Percentiles rank a stretch among this genome's conserved stretches.
Evolutionary conservation across 2,797 vertebrate species (phyloP).

Genomic region (Ptychadena robeensis): DNA sequence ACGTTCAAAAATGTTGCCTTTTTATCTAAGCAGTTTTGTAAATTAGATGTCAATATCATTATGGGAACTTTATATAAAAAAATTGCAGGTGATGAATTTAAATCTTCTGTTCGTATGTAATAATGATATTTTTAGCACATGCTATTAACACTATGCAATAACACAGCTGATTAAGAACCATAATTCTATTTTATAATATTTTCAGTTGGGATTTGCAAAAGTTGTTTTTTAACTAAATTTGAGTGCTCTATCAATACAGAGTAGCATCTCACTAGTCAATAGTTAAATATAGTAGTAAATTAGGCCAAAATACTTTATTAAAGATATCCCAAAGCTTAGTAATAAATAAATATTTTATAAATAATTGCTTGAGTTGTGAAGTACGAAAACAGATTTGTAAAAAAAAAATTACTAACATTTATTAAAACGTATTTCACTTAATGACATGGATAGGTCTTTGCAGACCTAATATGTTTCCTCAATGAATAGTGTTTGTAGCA

Average conservation of each 20-base stretch:
- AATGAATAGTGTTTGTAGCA: constrained; percentile 87
- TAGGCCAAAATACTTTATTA: background rate
- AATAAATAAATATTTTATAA: background rate
- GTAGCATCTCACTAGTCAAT: background rate
- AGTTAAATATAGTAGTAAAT: background rate
- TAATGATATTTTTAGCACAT: too few relatives aligned
- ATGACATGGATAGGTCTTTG: background rate
- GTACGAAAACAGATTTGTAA: too few relatives aligned
- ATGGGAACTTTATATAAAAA: too few relatives aligned
- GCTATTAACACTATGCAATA: too few relatives aligned
- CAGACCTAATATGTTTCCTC: background rate
- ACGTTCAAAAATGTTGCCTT: too few relatives aligned
- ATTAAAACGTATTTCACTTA: too few relatives aligned
- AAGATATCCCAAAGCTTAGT: background rate
- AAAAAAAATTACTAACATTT: background rate
- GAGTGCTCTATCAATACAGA: too few relatives aligned
- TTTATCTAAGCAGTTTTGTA: too few relatives aligned
- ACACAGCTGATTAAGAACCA: background rate
- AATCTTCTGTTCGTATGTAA: too few relatives aligned
- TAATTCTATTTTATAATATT: background rate
- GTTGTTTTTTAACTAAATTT: too few relatives aligned
- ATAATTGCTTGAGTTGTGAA: background rate
- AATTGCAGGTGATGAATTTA: too few relatives aligned
- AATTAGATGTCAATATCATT: too few relatives aligned
- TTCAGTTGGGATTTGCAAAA: background rate